Evolutionary conservation across 2,113 vertebrate genomes (phyloP).

Genomic region (Salvator merianae): DNA sequence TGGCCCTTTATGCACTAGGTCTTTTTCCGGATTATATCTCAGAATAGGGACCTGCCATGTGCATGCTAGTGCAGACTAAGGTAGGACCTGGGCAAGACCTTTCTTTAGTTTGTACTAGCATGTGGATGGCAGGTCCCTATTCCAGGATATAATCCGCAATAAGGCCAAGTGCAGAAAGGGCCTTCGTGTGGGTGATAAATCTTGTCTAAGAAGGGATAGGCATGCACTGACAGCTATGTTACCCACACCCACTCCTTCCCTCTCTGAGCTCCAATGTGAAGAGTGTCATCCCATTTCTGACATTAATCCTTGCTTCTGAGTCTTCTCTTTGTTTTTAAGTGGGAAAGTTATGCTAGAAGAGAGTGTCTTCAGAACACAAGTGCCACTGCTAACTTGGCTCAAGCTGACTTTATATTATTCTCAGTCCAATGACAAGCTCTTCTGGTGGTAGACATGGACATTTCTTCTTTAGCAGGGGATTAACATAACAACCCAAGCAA

Average conservation of each 20-base stretch:
- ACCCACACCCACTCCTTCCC: neutral
- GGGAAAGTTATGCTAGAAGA: neutral
- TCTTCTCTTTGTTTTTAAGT: neutral
- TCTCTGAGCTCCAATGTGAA: neutral
- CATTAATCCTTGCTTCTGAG: neutral
- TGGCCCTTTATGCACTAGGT: too few relatives aligned
- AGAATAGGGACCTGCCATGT: too few relatives aligned
- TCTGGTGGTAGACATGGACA: too few relatives aligned
- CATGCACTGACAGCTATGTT: neutral
- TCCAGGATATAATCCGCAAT: too few relatives aligned
- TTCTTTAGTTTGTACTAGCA: too few relatives aligned
- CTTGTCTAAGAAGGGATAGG: neutral
- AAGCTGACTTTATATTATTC: neutral
- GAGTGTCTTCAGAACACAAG: neutral
- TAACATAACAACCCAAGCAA: too few relatives aligned
- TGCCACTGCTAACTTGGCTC: neutral
- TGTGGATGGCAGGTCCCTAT: too few relatives aligned
- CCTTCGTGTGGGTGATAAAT: neutral
- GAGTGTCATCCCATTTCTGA: neutral
- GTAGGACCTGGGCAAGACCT: too few relatives aligned
- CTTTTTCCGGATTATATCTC: too few relatives aligned
- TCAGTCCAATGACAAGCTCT: neutral
- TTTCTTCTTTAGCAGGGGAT: too few relatives aligned
- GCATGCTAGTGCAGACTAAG: too few relatives aligned
- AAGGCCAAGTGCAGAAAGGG: too few relatives aligned